Conservation (phyloP, 2,888 invertebrate genomes). For the Caenorhabditis uteleia region DNA sequence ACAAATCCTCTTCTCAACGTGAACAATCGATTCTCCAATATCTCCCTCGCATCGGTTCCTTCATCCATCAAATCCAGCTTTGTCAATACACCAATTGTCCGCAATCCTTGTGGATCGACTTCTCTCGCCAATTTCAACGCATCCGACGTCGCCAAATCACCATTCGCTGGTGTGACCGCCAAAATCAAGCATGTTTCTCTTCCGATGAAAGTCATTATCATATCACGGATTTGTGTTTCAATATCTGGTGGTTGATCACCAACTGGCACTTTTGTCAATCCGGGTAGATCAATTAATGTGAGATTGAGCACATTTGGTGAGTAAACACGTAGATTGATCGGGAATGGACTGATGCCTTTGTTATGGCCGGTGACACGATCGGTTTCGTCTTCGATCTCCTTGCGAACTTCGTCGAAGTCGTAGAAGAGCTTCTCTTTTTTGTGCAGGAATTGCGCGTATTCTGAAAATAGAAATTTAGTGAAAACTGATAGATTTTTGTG, state of each 20-base stretch:
- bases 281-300: slow-evolving; percentile 74
- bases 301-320: slow-evolving; percentile 83
- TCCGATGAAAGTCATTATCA: slow-evolving; percentile 72
- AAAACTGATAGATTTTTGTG: slow-evolving; percentile 85
- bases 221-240: slow-evolving; percentile 74
- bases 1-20: slow-evolving; percentile 87
- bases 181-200: slow-evolving; percentile 69
- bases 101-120: slow-evolving; percentile 77
- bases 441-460: slow-evolving; percentile 97
- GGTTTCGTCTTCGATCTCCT: slow-evolving; percentile 96
- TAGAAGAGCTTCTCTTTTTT: slow-evolving; percentile 94
- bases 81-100: slow-evolving; percentile 99
- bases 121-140: slow-evolving; percentile 86
- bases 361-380: slow-evolving; percentile 94
- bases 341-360: slow-evolving; percentile 96
- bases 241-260: slow-evolving; percentile 75
- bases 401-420: slow-evolving; percentile 86
- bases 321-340: slow-evolving; percentile 95
- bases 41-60: slow-evolving; percentile 96
- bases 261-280: slow-evolving; percentile 75
- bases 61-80: slow-evolving; percentile 99
- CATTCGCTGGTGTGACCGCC: slow-evolving; percentile 70
- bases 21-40: slow-evolving; percentile 92
- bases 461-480: slow-evolving; percentile 72
- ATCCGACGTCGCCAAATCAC: slow-evolving; percentile 89